Percentiles rank a stretch among this genome's conserved stretches.
Evolutionary conservation across 2,888 invertebrate species (phyloP).

Genomic region (Melinaea menophilus): DNA sequence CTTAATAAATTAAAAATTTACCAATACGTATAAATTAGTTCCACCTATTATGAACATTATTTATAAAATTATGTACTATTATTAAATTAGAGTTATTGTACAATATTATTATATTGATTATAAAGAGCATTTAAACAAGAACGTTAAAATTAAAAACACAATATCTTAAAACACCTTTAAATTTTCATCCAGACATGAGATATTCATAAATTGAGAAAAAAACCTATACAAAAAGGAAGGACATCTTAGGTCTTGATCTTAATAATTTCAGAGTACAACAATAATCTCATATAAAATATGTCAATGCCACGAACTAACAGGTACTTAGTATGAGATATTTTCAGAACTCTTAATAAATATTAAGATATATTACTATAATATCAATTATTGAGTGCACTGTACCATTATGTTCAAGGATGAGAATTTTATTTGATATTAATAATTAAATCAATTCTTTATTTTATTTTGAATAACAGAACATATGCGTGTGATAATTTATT

Average conservation of each 20-base stretch:
- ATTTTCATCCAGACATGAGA: too few relatives aligned
- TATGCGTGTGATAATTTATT: too few relatives aligned
- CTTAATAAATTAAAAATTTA: conserved; percentile 34
- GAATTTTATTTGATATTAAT: too few relatives aligned
- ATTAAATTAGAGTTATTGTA: conserved; percentile 11
- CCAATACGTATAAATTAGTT: conserved; percentile 31
- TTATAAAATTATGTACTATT: conserved; percentile 18
- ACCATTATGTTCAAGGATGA: too few relatives aligned
- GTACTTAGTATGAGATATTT: neutral
- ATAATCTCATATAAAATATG: neutral
- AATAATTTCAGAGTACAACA: too few relatives aligned
- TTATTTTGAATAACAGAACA: too few relatives aligned
- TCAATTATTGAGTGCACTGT: neutral
- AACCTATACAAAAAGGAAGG: too few relatives aligned
- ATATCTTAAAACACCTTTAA: too few relatives aligned
- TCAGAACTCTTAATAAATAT: neutral
- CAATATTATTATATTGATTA: conserved; percentile 4
- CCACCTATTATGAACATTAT: conserved; percentile 26
- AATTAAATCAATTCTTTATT: too few relatives aligned
- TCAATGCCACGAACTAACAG: neutral
- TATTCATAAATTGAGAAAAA: too few relatives aligned
- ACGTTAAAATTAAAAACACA: conserved; percentile 4
- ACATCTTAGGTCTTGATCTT: too few relatives aligned
- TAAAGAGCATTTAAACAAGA: neutral
- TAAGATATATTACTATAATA: neutral